A percentile compares a stretch with the other conserved stretches of the same genome.
phyloP scores from a whole-genome alignment of 2,888 invertebrate genomes.

The Nipponacmea schrenckii region DNA sequence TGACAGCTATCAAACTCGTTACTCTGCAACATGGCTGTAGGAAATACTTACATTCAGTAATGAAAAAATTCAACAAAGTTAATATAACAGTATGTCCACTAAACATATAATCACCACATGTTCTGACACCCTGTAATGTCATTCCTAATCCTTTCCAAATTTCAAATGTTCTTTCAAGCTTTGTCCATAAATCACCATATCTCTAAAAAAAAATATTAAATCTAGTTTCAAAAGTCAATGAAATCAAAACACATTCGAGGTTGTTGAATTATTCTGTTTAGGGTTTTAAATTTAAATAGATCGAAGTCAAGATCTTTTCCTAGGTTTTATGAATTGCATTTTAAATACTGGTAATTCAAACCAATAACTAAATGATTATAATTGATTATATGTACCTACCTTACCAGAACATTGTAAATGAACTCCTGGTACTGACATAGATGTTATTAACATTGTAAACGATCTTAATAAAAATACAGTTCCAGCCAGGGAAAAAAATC shows the following conservation, averaged over 20 bases:
- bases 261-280: background rate
- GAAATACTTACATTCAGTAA: constrained; percentile 94
- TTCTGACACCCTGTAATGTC: constrained; percentile 78
- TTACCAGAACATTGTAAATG: constrained; percentile 85
- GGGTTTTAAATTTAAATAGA: background rate
- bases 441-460: constrained; percentile 99
- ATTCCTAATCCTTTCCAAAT: constrained; percentile 99
- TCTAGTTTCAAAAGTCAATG: background rate
- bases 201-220: constrained; percentile 37
- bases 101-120: constrained; percentile 99
- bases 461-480: constrained; percentile 97
- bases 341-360: no score
- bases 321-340: no score
- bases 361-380: no score
- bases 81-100: constrained; percentile 97
- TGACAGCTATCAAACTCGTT: background rate
- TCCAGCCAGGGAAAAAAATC: constrained; percentile 95
- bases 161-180: constrained; percentile 74
- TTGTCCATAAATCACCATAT: constrained; percentile 53
- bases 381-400: constrained; percentile 68
- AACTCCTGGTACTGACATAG: constrained; percentile 96
- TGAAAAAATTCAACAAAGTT: constrained; percentile 98
- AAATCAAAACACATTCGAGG: background rate
- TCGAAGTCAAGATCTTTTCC: background rate
- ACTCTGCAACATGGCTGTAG: no score